These are phyloP conservation scores for Portunus trituberculatus DNA, from an alignment of 1,140 invertebrate species.

Conservation along the genomic window DNA sequence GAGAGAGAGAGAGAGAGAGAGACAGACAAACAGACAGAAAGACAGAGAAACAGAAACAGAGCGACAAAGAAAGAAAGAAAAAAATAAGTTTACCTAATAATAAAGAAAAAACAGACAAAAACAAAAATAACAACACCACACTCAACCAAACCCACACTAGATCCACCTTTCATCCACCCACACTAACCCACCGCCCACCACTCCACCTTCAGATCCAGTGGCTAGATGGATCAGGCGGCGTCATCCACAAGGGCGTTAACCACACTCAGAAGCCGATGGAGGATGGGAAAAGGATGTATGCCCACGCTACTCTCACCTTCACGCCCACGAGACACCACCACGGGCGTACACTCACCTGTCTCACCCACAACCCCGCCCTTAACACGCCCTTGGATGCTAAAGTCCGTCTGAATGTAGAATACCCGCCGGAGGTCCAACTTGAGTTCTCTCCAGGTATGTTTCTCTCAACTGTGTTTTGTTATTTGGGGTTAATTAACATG, in stretches of 20 bases:
- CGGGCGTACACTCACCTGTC: constrained; percentile 94
- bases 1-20: too few species aligned
- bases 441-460: constrained; percentile 71
- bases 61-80: not conserved
- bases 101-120: not conserved
- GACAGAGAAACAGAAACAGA: too few species aligned
- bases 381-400: constrained; percentile 63
- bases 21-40: too few species aligned
- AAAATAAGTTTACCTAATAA: too few species aligned
- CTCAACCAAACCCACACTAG: not conserved
- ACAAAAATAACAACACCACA: not conserved
- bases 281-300: constrained; percentile 90
- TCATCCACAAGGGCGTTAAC: constrained; percentile 43
- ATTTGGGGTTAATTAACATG: not conserved
- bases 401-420: constrained; percentile 74
- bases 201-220: constrained; percentile 48
- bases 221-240: constrained; percentile 49
- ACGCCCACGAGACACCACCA: constrained; percentile 92
- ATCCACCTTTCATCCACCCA: not conserved
- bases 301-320: constrained; percentile 90
- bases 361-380: constrained; percentile 76
- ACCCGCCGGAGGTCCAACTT: constrained; percentile 74
- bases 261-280: constrained; percentile 44
- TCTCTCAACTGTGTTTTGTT: not conserved
- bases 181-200: not conserved